phyloP scores from a whole-genome alignment of 2,113 vertebrate genomes.

The Budorcas taxicolor region DNA sequence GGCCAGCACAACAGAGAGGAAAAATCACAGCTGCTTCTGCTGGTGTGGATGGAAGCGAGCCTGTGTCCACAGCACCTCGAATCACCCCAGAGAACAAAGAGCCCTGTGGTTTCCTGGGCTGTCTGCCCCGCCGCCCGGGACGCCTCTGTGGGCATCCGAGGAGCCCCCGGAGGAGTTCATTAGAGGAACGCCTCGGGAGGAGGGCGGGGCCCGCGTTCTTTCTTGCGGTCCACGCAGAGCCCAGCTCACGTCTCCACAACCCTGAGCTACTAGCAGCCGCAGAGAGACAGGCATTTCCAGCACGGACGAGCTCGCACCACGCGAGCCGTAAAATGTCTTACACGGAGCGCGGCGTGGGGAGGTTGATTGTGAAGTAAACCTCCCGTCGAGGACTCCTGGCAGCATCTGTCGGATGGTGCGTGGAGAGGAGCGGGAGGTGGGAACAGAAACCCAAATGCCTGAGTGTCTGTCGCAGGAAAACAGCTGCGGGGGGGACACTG shows the following conservation, averaged over 20 bases:
- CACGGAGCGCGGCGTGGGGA: accelerated
- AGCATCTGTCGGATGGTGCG: accelerated
- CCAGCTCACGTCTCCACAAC: accelerated
- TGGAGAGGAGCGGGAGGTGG: accelerated
- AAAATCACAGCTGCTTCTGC: neutral
- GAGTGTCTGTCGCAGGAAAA: neutral
- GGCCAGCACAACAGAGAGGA: accelerated
- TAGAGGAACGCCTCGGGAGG: neutral
- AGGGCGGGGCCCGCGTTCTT: accelerated
- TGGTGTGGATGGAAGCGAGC: accelerated
- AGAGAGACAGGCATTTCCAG: accelerated
- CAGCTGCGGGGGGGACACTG: accelerated
- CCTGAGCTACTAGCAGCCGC: neutral
- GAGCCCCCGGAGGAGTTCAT: accelerated
- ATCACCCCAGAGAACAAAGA: neutral
- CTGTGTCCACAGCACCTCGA: neutral
- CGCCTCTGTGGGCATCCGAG: neutral
- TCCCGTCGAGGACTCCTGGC: accelerated
- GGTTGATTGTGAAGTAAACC: accelerated
- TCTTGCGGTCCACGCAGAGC: neutral
- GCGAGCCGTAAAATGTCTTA: accelerated
- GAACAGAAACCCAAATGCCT: accelerated
- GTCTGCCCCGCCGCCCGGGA: accelerated
- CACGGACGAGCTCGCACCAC: accelerated
- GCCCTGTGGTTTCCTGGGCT: neutral